Conservation (phyloP, 2,888 invertebrate species). For the Cerastoderma edule region DNA sequence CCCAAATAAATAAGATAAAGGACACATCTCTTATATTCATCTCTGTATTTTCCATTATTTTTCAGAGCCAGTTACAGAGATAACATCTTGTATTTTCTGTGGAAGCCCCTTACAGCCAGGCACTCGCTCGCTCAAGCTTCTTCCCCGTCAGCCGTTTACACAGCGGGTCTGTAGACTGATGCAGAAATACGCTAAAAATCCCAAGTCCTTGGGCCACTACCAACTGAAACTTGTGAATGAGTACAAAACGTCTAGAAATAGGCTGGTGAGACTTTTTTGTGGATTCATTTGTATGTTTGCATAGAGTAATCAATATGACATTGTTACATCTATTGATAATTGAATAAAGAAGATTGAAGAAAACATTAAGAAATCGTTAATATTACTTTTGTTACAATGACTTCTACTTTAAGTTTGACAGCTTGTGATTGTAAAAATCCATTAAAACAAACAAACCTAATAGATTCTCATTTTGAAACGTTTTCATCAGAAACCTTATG, state of each 20-base stretch:
- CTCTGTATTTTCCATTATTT: no score
- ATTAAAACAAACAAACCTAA: no score
- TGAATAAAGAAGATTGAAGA: neutral
- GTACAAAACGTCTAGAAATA: neutral
- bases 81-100: neutral
- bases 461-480: no score
- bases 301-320: neutral
- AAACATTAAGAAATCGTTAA: no score
- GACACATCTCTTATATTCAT: no score
- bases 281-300: neutral
- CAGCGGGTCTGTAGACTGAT: neutral
- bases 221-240: conserved; percentile 1
- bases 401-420: no score
- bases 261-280: neutral
- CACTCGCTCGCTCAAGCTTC: neutral
- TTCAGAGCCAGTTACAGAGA: no score
- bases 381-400: no score
- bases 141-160: neutral
- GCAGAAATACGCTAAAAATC: neutral
- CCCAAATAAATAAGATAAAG: no score
- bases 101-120: neutral
- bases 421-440: no score
- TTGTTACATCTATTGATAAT: neutral
- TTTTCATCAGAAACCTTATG: no score
- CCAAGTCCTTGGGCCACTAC: neutral